Evolutionary conservation across 2,888 invertebrate species (phyloP).

Genomic region (Timandra comae): DNA sequence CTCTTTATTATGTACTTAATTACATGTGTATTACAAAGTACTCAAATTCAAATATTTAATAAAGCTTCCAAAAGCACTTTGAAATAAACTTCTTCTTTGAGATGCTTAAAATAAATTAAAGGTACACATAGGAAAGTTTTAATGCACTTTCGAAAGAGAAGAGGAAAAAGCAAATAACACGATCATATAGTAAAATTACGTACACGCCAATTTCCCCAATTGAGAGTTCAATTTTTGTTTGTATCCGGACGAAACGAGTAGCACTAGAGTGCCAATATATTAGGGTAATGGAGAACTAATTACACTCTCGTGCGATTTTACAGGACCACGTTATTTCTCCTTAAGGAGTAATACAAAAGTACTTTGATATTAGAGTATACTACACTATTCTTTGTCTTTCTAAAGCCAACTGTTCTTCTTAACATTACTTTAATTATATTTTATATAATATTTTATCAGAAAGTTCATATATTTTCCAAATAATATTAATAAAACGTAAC

Average conservation of each 20-base stretch:
- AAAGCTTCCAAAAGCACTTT: no score
- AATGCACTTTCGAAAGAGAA: slow-evolving; percentile 29
- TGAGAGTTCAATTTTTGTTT: slow-evolving; percentile 38
- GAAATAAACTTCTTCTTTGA: no score
- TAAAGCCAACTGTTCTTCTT: no score
- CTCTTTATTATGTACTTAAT: no score
- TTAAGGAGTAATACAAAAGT: slow-evolving; percentile 34
- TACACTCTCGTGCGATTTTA: slow-evolving; percentile 52
- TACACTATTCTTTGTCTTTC: no score
- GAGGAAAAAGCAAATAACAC: slow-evolving; percentile 27
- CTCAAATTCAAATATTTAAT: no score
- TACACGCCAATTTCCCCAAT: slow-evolving; percentile 17
- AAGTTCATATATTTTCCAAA: no score
- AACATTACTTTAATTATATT: no score
- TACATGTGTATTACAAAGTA: no score
- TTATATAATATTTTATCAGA: no score
- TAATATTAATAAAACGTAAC: no score
- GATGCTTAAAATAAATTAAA: slow-evolving; percentile 19
- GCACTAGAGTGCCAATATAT: slow-evolving; percentile 45
- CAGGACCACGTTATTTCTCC: slow-evolving; percentile 56
- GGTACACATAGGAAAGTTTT: slow-evolving; percentile 21
- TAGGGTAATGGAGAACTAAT: slow-evolving; percentile 66
- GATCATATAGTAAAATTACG: slow-evolving; percentile 20
- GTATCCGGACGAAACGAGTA: slow-evolving; percentile 32
- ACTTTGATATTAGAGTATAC: slow-evolving; percentile 6